Evolutionary conservation across 2,888 invertebrate genomes (phyloP), one percentile per base, ranked within the genome.

Genomic region (Campaea margaritaria): DNA sequence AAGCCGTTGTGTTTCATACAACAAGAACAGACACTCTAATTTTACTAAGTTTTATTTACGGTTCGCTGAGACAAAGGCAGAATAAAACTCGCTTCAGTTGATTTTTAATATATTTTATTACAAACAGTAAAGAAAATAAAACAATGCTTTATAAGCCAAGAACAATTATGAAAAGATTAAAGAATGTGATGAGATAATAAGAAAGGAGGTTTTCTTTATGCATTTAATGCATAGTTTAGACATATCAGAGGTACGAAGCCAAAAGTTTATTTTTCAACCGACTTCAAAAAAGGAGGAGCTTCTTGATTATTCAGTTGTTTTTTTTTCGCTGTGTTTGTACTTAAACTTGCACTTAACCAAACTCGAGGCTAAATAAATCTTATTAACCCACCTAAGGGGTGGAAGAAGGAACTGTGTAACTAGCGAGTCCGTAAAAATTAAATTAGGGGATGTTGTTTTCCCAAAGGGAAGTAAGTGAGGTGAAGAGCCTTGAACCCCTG

Each of bases 381-480:
- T 50, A 42, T 51, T 34, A 51, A 34, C 34, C 5, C 31, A 48
- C 49, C 34, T 13, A 38, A 28, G 41, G 41, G 34, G 45, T 21
- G 50, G 7, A 34, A 49, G 39, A 31, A 53, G 36, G 53, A 41
- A 57, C 45, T 45, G 46, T n/a, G 47, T 47, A 55, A 52, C 58
- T 58, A 58, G 52, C 21, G 16, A 57, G 47, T 53, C 54, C 51
- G 59, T 64, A 69, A 68, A 71, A 75, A 78, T 76, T 73, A 73
- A 76, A 76, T 78, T 75, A 74, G 53, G 49, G 45, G 34, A 60
- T 50, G 68, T 59, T 74, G 68, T 75, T 72, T 76, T 69, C 67
- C 58, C 48, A 62, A 62, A 54, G 60, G 55, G 43, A 58, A 41
- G 65, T 64, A 68, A 67, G 69, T 68, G 69, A 69, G 73, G 63